phyloP scores from a whole-genome alignment of 2,113 vertebrate genomes.

The Megaleporinus macrocephalus region DNA sequence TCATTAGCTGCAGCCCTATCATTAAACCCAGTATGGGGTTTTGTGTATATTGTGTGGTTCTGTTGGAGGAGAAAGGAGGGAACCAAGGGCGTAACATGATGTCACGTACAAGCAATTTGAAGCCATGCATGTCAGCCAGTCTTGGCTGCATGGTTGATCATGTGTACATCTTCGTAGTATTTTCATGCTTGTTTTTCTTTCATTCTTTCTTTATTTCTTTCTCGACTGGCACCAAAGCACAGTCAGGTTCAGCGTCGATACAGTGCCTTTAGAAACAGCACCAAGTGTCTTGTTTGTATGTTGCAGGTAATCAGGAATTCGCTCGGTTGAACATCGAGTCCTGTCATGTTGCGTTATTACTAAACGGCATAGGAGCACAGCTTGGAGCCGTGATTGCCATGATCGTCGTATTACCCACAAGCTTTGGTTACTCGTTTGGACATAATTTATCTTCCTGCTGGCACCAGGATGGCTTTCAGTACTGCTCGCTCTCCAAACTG shows the following conservation, averaged over 20 bases:
- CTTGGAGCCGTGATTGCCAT: neutral
- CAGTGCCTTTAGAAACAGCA: neutral
- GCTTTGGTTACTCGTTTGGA: no score
- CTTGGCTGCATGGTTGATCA: neutral
- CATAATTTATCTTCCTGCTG: no score
- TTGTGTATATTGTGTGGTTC: neutral
- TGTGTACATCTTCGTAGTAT: neutral
- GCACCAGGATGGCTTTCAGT: no score
- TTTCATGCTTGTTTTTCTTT: neutral
- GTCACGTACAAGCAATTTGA: neutral
- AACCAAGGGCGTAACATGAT: neutral
- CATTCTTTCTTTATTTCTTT: neutral
- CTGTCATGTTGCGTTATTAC: slow-evolving; percentile 26
- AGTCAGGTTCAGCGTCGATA: neutral
- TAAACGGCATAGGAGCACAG: neutral
- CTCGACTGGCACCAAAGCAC: no score
- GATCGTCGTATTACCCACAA: no score
- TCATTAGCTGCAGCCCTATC: no score
- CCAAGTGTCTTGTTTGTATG: neutral
- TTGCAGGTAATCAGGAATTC: neutral
- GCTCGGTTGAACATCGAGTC: neutral
- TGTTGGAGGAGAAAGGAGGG: neutral
- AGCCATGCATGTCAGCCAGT: neutral
- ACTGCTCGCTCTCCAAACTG: no score
- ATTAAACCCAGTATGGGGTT: neutral